Evolutionary conservation across 2,888 invertebrate species (phyloP).

Genomic region (Caenorhabditis doughertyi): DNA sequence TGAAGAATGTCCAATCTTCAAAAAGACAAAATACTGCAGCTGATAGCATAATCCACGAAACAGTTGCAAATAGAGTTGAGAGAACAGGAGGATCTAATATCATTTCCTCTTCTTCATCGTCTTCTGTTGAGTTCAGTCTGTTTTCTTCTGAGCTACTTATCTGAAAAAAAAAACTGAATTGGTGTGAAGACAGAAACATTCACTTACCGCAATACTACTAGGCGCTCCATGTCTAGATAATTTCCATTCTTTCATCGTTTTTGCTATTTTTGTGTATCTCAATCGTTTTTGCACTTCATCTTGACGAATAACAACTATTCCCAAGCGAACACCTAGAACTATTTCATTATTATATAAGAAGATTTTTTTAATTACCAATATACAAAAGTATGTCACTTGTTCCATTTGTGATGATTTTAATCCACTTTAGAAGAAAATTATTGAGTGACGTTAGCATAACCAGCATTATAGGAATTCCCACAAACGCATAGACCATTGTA

Average conservation of each 20-base stretch:
- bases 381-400: constrained; percentile 62
- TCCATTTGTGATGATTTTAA: constrained; percentile 64
- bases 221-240: constrained; percentile 29
- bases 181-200: neutral
- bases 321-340: constrained; percentile 42
- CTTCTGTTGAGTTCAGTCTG: constrained; percentile 21
- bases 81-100: constrained; percentile 76
- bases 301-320: constrained; percentile 45
- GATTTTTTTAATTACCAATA: no score
- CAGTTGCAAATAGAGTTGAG: constrained; percentile 83
- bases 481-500: constrained; percentile 92
- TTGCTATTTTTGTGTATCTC: constrained; percentile 44
- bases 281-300: constrained; percentile 49
- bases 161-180: constrained; percentile 17
- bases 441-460: constrained; percentile 96
- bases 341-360: no score
- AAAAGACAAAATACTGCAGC: constrained; percentile 89
- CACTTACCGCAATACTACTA: constrained; percentile 32
- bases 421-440: constrained; percentile 87
- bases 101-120: constrained; percentile 68
- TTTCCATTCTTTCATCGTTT: constrained; percentile 50
- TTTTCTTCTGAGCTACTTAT: constrained; percentile 50
- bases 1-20: constrained; percentile 82
- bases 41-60: constrained; percentile 92
- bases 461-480: constrained; percentile 94